These are phyloP conservation scores for Clarias platycephalus DNA, from an alignment of 2,797 vertebrate species.

Conservation along the genomic window DNA sequence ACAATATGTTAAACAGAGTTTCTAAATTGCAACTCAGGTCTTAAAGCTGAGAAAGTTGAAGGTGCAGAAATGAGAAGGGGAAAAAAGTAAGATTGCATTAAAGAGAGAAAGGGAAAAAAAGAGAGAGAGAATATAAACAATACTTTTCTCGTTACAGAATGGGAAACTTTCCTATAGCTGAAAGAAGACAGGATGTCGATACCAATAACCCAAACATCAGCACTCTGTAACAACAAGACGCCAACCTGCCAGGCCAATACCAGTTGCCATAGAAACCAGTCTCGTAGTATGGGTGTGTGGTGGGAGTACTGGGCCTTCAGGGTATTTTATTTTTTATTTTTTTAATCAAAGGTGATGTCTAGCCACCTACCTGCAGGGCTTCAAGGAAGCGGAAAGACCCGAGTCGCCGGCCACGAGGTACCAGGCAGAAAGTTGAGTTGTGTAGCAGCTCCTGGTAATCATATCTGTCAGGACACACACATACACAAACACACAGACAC, in stretches of 20 bases:
- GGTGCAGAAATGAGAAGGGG: not conserved
- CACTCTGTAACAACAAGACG: conserved; percentile 45
- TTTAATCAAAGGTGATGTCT: conserved; percentile 19
- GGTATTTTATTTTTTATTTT: conserved; percentile 15
- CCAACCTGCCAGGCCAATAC: conserved; percentile 28
- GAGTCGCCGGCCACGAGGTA: conserved; percentile 77
- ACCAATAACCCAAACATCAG: conserved; percentile 59
- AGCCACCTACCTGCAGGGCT: conserved; percentile 75
- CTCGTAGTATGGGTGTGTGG: conserved; percentile 17
- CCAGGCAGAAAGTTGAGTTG: conserved; percentile 81
- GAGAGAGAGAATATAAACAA: conserved; percentile 34
- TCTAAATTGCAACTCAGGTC: not conserved
- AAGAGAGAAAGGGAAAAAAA: not conserved
- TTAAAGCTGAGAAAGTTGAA: not conserved
- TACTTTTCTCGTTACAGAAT: conserved; percentile 45
- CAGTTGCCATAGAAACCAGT: conserved; percentile 55
- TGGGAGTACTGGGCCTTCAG: conserved; percentile 9
- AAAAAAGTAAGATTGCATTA: not conserved
- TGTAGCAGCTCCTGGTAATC: conserved; percentile 82
- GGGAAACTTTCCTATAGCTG: conserved; percentile 44
- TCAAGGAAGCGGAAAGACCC: conserved; percentile 82
- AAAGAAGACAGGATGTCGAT: conserved; percentile 64
- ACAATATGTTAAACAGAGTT: not conserved
- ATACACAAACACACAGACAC: conserved; percentile 31
- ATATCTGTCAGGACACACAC: conserved; percentile 63